Base-by-base conservation (phyloP, 2,888 invertebrate species). In the Parnassius glacialis region DNA sequence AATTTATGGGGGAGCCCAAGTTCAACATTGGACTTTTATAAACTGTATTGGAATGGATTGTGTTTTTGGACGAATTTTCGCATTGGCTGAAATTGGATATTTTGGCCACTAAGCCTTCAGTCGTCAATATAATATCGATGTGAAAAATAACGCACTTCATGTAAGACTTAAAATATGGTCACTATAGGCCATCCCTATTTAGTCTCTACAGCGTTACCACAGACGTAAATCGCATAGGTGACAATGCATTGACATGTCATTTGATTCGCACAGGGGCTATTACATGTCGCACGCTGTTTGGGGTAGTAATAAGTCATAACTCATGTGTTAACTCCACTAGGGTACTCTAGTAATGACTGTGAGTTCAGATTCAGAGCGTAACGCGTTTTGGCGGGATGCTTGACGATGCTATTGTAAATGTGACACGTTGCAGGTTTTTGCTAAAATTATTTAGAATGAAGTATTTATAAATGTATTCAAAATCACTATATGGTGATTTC, bases 201-300 rank as follows among this genome's bases (percentile, higher is more conserved):
- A 64, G 64, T 67, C 61, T 62, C 65, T 64, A 69, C 69, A 71
- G 70, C 74, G 78, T 81, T 78, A 79, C 80, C 80, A 78, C 83
- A 84, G 81, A 79, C 81, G 80, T 85, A 84, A 84, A 84, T 85
- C 78, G 79, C 77, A 77, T 81, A 86, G 87, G 88, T 90, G 89
- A 87, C 89, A 87, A 88, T 80, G 78, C 84, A 85, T 76, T 81
- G 85, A 83, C 87, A 83, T 78, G 83, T 87, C 88, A 88, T 88
- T 88, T 84, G 83, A 80, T 76, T 75, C 71, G 72, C 75, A 80
- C 81, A 79, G 83, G 85, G 86, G 85, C 84, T 80, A 80, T 83
- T 77, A 76, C 74, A 78, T 83, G 84, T 84, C 78, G 75, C 69
- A 71, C 76, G 72, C 54, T 67, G 70, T 69, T 65, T 72, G 76